Conservation (phyloP, 2,113 vertebrate species). For the Vulpes lagopus region DNA sequence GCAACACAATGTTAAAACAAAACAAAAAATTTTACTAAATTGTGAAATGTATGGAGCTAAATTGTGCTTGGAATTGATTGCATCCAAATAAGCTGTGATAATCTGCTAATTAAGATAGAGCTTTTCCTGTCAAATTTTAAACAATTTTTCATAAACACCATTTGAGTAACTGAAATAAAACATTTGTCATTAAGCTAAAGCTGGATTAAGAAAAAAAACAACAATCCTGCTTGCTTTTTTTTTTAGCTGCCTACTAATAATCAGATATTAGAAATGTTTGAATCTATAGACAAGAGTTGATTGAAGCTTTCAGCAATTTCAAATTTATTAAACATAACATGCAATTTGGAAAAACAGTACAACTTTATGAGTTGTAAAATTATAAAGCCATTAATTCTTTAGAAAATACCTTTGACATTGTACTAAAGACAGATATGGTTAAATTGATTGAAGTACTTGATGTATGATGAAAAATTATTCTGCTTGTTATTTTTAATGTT, state of each 20-base stretch:
- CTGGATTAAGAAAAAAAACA: background rate
- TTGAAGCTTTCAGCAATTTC: background rate
- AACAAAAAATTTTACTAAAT: background rate
- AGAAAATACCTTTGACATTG: constrained; percentile 31
- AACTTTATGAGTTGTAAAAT: constrained; percentile 47
- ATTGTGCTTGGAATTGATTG: background rate
- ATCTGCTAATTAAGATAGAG: background rate
- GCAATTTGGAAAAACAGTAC: constrained; percentile 16
- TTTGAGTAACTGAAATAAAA: background rate
- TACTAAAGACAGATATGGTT: background rate
- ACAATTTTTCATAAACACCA: background rate
- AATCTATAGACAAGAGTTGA: constrained; percentile 1
- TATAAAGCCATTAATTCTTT: constrained; percentile 29
- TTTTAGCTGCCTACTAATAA: background rate
- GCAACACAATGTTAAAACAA: background rate
- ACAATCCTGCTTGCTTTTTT: background rate
- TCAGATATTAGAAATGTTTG: constrained; percentile 18
- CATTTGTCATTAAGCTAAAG: background rate
- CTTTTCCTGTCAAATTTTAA: background rate
- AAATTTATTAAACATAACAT: constrained; percentile 48
- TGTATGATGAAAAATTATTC: constrained; percentile 32
- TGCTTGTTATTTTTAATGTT: constrained; percentile 58
- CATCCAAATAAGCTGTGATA: background rate
- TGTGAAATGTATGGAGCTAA: background rate
- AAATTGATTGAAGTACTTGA: constrained; percentile 39